These are phyloP conservation scores for Sylvicola cinctus DNA, from an alignment of 2,888 invertebrate species.

Conservation along the genomic window DNA sequence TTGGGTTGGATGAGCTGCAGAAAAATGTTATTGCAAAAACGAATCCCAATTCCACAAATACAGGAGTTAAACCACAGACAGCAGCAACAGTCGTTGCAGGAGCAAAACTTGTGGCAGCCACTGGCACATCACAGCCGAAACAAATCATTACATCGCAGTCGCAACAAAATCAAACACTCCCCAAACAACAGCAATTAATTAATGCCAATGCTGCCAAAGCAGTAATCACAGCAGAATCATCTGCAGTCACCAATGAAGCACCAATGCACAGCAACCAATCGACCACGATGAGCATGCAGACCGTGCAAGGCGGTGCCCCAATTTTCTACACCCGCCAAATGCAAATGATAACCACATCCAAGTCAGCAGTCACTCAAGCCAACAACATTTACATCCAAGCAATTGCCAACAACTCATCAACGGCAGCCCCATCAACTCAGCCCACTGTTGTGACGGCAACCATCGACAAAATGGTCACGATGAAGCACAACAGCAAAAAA, in stretches of 20 bases:
- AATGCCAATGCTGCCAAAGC: background rate
- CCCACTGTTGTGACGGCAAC: too few relatives aligned
- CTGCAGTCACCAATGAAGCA: too few relatives aligned
- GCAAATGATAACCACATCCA: background rate
- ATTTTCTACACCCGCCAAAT: constrained; percentile 1
- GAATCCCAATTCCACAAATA: background rate
- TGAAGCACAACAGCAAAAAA: background rate
- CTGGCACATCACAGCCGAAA: background rate
- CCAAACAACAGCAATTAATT: background rate
- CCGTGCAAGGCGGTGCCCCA: too few relatives aligned
- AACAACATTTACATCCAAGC: too few relatives aligned
- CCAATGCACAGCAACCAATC: too few relatives aligned
- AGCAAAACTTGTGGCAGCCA: constrained; percentile 1
- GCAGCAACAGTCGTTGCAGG: constrained; percentile 1
- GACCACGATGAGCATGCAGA: too few relatives aligned
- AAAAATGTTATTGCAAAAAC: background rate
- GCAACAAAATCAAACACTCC: background rate
- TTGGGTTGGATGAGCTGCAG: background rate
- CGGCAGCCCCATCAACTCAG: too few relatives aligned
- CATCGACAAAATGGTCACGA: too few relatives aligned
- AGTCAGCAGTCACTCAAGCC: too few relatives aligned
- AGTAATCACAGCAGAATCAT: too few relatives aligned
- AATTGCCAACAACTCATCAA: too few relatives aligned
- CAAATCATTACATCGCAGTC: background rate
- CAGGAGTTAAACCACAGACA: constrained; percentile 1